Conservation (phyloP, 2,797 vertebrate genomes). For the Hippoglossus hippoglossus region DNA sequence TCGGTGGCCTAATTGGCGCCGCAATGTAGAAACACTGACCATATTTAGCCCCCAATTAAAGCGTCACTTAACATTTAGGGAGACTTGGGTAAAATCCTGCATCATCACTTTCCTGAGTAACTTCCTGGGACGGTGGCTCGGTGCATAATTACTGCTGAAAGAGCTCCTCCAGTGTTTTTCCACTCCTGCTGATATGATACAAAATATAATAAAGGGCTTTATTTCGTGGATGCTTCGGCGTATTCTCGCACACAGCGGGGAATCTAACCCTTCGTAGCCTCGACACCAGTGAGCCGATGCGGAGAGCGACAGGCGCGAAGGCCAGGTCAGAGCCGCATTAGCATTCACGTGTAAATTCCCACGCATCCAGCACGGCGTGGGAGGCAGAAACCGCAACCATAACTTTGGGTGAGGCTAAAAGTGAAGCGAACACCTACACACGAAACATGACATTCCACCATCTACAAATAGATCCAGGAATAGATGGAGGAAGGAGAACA, state of each 20-base stretch:
- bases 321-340: conserved; percentile 35
- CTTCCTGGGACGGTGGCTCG: conserved; percentile 27
- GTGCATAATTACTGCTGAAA: conserved; percentile 65
- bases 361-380: conserved; percentile 23
- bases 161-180: conserved; percentile 39
- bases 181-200: conserved; percentile 59
- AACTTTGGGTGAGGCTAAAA: conserved; percentile 52
- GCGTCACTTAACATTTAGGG: conserved; percentile 60
- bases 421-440: conserved; percentile 63
- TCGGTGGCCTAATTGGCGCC: conserved; percentile 57
- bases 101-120: conserved; percentile 66
- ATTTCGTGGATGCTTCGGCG: conserved; percentile 3
- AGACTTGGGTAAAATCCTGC: conserved; percentile 39
- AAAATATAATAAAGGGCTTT: conserved; percentile 54
- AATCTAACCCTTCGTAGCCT: conserved; percentile 13
- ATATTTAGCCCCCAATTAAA: conserved; percentile 69
- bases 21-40: conserved; percentile 53
- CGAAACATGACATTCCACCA: conserved; percentile 46
- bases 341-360: conserved; percentile 28
- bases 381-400: conserved; percentile 38
- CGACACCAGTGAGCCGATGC: conserved; percentile 28
- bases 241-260: conserved; percentile 23
- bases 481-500: conserved; percentile 9
- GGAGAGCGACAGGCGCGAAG: neutral
- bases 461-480: neutral